Percentiles rank a stretch among this genome's conserved stretches.
phyloP scores from a whole-genome alignment of 2,797 vertebrate genomes.

The Salarias fasciatus region DNA sequence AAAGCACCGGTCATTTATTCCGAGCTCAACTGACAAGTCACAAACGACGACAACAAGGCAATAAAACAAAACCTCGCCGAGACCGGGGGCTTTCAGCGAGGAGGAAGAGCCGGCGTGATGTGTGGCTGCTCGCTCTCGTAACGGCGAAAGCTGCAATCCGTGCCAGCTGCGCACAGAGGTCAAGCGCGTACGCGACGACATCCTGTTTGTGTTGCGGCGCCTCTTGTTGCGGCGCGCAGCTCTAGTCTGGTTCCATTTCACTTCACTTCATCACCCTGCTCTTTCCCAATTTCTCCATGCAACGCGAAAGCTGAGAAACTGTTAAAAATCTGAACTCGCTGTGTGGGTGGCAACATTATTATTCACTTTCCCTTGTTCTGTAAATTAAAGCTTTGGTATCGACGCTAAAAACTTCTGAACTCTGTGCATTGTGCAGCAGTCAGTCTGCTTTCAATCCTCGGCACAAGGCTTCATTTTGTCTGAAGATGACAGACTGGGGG shows the following conservation, averaged over 20 bases:
- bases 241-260: constrained; percentile 61
- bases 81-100: background rate
- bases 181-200: constrained; percentile 25
- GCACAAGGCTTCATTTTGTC: constrained; percentile 51
- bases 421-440: constrained; percentile 56
- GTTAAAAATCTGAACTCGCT: constrained; percentile 36
- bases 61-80: constrained; percentile 5
- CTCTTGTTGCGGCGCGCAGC: constrained; percentile 46
- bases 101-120: constrained; percentile 8
- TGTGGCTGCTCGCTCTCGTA: constrained; percentile 6
- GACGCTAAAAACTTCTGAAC: constrained; percentile 64
- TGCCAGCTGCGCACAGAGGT: constrained; percentile 16
- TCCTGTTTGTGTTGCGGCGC: constrained; percentile 49
- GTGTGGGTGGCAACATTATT: constrained; percentile 65
- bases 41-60: constrained; percentile 23
- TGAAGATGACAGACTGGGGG: constrained; percentile 55
- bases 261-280: constrained; percentile 56
- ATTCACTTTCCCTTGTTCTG: constrained; percentile 67
- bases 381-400: constrained; percentile 70
- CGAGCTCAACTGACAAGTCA: constrained; percentile 21
- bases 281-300: constrained; percentile 49
- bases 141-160: constrained; percentile 25
- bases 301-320: constrained; percentile 47
- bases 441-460: constrained; percentile 55
- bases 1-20: constrained; percentile 46